A percentile compares a stretch with the other conserved stretches of the same genome.
phyloP scores from a whole-genome alignment of 1,140 invertebrate genomes.

The Dufourea novaeangliae region DNA sequence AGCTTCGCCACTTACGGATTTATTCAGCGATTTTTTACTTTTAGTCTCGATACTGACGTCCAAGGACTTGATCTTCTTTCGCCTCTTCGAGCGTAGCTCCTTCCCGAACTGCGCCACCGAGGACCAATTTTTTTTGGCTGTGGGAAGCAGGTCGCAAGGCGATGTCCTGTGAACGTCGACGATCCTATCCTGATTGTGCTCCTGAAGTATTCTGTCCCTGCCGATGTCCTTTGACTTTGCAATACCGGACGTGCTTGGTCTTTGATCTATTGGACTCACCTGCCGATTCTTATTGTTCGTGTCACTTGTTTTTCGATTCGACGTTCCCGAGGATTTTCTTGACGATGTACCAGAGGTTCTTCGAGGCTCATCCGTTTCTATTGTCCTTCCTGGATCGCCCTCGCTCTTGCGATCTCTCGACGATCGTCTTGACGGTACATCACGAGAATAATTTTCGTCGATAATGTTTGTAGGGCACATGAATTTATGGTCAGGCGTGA shows the following conservation, averaged over 20 bases:
- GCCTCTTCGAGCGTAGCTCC: conserved; percentile 60
- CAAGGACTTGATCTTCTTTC: conserved; percentile 55
- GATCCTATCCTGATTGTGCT: neutral
- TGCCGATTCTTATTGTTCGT: too few species aligned
- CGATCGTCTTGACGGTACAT: neutral
- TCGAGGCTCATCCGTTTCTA: too few species aligned
- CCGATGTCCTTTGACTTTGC: neutral
- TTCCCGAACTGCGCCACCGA: conserved; percentile 61
- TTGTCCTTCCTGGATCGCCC: neutral
- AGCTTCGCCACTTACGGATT: neutral
- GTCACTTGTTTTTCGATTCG: neutral
- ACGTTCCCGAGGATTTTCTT: neutral
- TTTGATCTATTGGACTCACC: neutral
- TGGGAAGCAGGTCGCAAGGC: neutral
- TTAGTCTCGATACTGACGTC: conserved; percentile 52
- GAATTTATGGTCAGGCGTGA: too few species aligned
- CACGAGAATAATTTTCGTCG: neutral
- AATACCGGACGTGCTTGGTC: neutral
- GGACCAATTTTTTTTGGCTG: conserved; percentile 55
- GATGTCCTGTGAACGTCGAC: neutral
- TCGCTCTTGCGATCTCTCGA: neutral
- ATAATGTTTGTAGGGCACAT: fast-evolving
- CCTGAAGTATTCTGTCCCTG: neutral
- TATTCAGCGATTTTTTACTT: neutral
- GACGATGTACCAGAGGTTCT: neutral